Percentiles rank a stretch among this genome's conserved stretches.
phyloP scores from a whole-genome alignment of 2,113 vertebrate species.

The Tychaedon coryphoeus region DNA sequence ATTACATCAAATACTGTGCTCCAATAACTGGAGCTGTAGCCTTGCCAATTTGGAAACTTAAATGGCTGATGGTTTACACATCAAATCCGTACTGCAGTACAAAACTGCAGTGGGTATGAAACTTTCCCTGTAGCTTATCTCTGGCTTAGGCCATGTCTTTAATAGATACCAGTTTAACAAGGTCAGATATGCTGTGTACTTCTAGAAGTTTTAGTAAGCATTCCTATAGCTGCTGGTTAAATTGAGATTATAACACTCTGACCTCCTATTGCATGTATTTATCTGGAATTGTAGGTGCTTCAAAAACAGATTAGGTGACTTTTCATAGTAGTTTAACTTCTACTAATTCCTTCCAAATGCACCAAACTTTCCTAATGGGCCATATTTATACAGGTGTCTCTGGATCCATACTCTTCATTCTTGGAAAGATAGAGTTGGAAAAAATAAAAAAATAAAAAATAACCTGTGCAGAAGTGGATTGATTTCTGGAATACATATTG shows the following conservation, averaged over 20 bases:
- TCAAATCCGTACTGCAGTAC: not conserved
- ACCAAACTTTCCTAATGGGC: not conserved
- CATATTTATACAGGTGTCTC: not conserved
- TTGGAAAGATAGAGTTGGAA: not conserved
- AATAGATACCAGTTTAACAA: not conserved
- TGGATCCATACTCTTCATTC: not conserved
- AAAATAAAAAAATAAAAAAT: not conserved
- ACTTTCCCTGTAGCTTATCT: not conserved
- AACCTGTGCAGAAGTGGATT: not conserved
- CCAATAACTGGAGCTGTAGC: not conserved
- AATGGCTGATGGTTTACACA: not conserved
- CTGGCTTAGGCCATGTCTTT: not conserved
- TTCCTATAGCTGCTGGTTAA: not conserved
- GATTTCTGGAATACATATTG: not conserved
- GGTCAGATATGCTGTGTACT: not conserved
- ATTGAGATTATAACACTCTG: not conserved
- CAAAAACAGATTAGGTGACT: not conserved
- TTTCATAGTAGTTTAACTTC: not conserved
- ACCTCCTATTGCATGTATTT: not conserved
- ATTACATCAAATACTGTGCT: not conserved
- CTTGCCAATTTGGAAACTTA: not conserved
- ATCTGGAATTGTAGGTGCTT: not conserved
- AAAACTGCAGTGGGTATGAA: not conserved
- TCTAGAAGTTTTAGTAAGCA: not conserved
- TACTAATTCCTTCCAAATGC: not conserved